Evolutionary conservation across 2,797 vertebrate genomes (phyloP).

Genomic region (Diplodus sargus): DNA sequence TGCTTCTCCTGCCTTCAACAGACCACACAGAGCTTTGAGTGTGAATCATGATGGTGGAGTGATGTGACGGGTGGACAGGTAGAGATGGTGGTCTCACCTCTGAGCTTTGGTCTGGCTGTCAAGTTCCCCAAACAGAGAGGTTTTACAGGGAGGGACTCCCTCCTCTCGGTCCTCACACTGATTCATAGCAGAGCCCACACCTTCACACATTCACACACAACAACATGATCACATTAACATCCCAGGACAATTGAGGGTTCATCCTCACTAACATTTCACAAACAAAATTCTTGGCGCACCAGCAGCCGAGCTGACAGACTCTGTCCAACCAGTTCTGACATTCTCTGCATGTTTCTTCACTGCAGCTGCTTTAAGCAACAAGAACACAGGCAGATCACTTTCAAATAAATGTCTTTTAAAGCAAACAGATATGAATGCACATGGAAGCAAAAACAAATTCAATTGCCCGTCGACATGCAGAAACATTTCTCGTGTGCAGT

Average conservation of each 20-base stretch:
- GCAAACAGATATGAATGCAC: not conserved
- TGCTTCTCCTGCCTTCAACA: not conserved
- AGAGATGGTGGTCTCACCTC: not conserved
- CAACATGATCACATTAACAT: too few relatives aligned
- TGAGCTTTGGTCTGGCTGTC: not conserved
- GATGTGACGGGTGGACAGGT: not conserved
- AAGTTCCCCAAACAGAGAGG: not conserved
- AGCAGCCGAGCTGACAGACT: too few relatives aligned
- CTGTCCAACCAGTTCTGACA: too few relatives aligned
- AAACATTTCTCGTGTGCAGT: not conserved
- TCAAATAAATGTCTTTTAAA: not conserved
- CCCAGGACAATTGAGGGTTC: too few relatives aligned
- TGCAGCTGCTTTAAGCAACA: too few relatives aligned
- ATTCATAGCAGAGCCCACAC: not conserved
- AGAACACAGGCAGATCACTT: too few relatives aligned
- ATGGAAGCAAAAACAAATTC: too few relatives aligned
- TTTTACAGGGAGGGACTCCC: too few relatives aligned
- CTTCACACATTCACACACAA: not conserved
- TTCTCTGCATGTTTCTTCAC: too few relatives aligned
- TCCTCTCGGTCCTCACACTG: not conserved
- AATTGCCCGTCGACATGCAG: too few relatives aligned
- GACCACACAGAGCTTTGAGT: not conserved
- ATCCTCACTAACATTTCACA: too few relatives aligned
- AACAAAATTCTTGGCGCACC: too few relatives aligned
- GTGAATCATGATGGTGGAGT: not conserved